These are phyloP conservation scores for Adrianichthys oophorus DNA, from an alignment of 2,797 vertebrate species.

Conservation along the genomic window DNA sequence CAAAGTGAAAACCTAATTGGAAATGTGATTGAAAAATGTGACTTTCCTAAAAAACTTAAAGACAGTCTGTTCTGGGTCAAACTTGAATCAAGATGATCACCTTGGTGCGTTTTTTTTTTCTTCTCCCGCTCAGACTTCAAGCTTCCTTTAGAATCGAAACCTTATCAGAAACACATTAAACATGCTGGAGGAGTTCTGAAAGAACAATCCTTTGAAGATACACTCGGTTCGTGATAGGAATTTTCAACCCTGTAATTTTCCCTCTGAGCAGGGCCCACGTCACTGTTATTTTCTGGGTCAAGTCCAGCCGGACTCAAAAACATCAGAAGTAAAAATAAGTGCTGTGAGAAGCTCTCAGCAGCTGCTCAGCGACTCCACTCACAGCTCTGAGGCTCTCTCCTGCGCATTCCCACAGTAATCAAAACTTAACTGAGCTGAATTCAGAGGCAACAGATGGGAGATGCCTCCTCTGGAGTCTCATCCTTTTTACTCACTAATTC, in stretches of 20 bases:
- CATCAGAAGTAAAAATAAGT: slow-evolving; percentile 17
- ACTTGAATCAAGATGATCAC: too few relatives aligned
- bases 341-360: slow-evolving; percentile 34
- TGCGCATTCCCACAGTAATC: slow-evolving; percentile 28
- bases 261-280: slow-evolving; percentile 27
- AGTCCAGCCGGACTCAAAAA: slow-evolving; percentile 24
- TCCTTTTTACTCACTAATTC: slow-evolving; percentile 48
- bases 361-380: slow-evolving; percentile 38
- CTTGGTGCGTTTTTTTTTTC: too few relatives aligned
- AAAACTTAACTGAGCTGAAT: slow-evolving; percentile 13
- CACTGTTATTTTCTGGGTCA: slow-evolving; percentile 34
- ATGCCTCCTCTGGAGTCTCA: slow-evolving; percentile 41
- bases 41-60: too few relatives aligned
- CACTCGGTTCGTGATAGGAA: slow-evolving; percentile 14
- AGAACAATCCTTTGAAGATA: slow-evolving; percentile 9
- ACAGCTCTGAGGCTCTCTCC: slow-evolving; percentile 6
- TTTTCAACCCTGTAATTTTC: slow-evolving; percentile 20
- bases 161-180: too few relatives aligned
- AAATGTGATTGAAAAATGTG: too few relatives aligned
- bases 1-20: too few relatives aligned
- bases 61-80: too few relatives aligned
- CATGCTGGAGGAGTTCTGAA: too few relatives aligned
- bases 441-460: slow-evolving; percentile 55
- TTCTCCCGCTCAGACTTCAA: too few relatives aligned
- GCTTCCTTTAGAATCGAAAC: too few relatives aligned